Evolutionary conservation across 2,888 invertebrate genomes (phyloP), one percentile per base, ranked within the genome.

Genomic region (Bembecia ichneumoniformis): DNA sequence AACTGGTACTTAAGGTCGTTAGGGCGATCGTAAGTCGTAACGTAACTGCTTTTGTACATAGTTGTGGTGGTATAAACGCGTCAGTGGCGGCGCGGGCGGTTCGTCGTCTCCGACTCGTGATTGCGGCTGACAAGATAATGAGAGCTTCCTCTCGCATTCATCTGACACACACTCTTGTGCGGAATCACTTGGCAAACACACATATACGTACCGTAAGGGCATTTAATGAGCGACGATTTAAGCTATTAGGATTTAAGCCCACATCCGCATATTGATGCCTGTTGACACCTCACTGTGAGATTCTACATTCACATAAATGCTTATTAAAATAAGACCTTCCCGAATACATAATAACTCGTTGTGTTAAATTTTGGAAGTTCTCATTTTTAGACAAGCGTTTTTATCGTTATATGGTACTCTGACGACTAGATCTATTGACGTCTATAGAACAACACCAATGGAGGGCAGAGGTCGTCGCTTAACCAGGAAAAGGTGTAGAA

Each of bases 61-160:
- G 14, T 28, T 9, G 28, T 28, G 28, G 3, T n/a, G 9, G 28
- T 28, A 28, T 44, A 13, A 60, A 57, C 59, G 62, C 59, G 55
- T 55, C 28, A 53, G 52, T 49, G 51, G 54, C 56, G 55, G 57
- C 50, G 54, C 49, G 51, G 48, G 34, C 49, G 62, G 28, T 28
- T 58, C 59, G 64, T 60, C 69, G 68, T 63, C 28, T 28, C 63
- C 60, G 59, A 63, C 59, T 61, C 78, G 16, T 84, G 84, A 86
- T 87, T 87, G 86, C 64, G 71, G 73, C 74, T 82, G 86, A 87
- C 87, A 84, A 71, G 79, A 84, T 87, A 86, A 86, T 82, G 77
- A 71, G 73, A 62, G 70, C 79, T 82, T 86, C 87, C 87, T 86
- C 84, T 82, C 86, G 82, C 74, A 80, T 80, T 74, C 66, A 62